Evolutionary conservation across 2,888 invertebrate species (phyloP), one percentile per base, ranked within the genome.

Genomic region (Melinopterus prodromus): DNA sequence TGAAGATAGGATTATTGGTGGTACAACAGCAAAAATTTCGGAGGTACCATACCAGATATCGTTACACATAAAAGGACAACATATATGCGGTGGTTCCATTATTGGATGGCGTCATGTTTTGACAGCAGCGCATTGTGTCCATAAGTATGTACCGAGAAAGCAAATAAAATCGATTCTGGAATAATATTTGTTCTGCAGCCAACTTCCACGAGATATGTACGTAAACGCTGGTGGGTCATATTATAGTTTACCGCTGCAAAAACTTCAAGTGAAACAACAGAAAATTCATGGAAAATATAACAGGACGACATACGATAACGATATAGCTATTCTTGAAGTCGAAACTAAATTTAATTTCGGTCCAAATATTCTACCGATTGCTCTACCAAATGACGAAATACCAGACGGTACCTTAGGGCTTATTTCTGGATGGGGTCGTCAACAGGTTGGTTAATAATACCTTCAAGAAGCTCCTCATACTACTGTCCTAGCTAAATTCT

Each of bases 11-110:
- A 26, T 92, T 15, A 89, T 90, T 0, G 92, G 92, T 0, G 90
- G 90, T 0, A 90, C 90, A 85, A 90, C 90, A 0, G 91, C 84
- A 6, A 80, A 90, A 0, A 92, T 92, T 81, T 87, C 88, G 0
- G 90, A 91, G 0, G 90, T 91, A 2, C 92, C 92, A 0, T 92
- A 92, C 90, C 92, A 92, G 85, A 90, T 91, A 15, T 92, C 92
- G 0, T 84, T 92, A 3, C 84, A 90, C 6, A 90, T 90, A 85
- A 88, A 89, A 82, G 89, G 88, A 0, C 88, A 87, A 81, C 91
- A 91, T n/a, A 90, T 90, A 81, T 92, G 92, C 79, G 92, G 92
- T 0, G 92, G 90, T 0, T 90, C 91, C 0, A 90, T 92, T 16
- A 82, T 92, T 85, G 91, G 90, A 0, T 88, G 88, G 16, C 83